Evolutionary conservation across 2,797 vertebrate species (phyloP), one percentile per base, ranked within the genome.

Genomic region (Lophius americanus): DNA sequence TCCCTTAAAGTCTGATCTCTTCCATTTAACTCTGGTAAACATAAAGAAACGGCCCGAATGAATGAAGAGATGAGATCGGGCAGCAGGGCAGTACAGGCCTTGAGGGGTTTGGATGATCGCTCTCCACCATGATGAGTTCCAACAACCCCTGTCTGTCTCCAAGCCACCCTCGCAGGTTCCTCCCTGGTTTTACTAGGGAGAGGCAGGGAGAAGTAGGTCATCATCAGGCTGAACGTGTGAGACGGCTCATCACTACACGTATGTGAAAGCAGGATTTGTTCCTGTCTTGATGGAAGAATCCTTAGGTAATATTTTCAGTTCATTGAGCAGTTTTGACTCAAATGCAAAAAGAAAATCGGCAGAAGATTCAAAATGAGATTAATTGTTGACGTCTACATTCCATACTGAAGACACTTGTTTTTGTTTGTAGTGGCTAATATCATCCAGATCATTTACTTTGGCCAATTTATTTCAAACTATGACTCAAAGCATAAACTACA

Each of bases 111-210:
- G 63, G 68, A 76, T 78, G 73, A 87, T 82, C 12, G 41, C 61
- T 60, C 54, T 61, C 35, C 64, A 60, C 38, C 59, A 62, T 76
- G 83, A 83, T 76, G 69, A 70, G 63, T 56, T 82, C 70, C 73
- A 85, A 73, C 80, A 76, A 49, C 57, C 52, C 50, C 14, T 52
- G 43, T 76, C 49, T 77, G 74, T 82, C 78, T 82, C 47, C 32
- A 6, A 80, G 79, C 79, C 50, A 57, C 64, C 65, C 83, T 79
- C 6, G 7, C 73, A 82, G 83, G 72, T 72, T 54, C 54, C 36
- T 59, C 10, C 36, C 62, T 62, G 60, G 48, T 65, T 54, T 52
- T 1, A 43, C 37, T 62, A 51, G 33, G 13, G 14, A 67, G 73
- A 67, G 10, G 50, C 64, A n/a, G 58, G 12, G 49, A 69, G 51